phyloP scores from a whole-genome alignment of 2,888 invertebrate species.

The Oxycera nigricornis region DNA sequence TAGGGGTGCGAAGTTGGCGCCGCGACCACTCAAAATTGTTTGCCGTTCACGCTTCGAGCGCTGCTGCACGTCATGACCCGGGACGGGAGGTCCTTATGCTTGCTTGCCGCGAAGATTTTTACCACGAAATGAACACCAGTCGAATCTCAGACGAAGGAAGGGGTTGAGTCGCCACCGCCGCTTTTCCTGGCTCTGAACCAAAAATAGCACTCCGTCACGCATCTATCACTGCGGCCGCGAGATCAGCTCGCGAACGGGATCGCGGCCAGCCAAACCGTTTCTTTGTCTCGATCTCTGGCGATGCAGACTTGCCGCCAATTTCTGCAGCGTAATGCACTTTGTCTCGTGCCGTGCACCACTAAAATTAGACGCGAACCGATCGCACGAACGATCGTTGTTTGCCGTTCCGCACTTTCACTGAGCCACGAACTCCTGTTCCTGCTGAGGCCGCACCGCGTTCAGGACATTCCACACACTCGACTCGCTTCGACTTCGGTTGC shows the following conservation, averaged over 20 bases:
- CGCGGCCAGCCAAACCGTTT: slow-evolving; percentile 10
- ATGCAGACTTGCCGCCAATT: slow-evolving; percentile 17
- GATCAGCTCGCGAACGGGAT: neutral
- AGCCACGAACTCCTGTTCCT: no score
- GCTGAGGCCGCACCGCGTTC: neutral
- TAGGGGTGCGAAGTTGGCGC: neutral
- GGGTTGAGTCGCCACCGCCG: slow-evolving; percentile 25
- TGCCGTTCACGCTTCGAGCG: no score
- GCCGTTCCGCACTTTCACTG: neutral
- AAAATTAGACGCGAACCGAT: slow-evolving; percentile 4
- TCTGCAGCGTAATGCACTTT: slow-evolving; percentile 38
- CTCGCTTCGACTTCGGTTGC: neutral
- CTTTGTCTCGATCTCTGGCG: slow-evolving; percentile 17
- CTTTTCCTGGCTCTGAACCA: slow-evolving; percentile 35
- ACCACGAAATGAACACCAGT: neutral
- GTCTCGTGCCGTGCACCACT: slow-evolving; percentile 5
- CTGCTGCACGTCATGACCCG: no score
- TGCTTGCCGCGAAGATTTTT: neutral
- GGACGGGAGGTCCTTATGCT: neutral
- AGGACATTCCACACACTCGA: neutral
- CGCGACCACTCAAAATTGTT: no score
- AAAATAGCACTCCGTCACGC: slow-evolving; percentile 43
- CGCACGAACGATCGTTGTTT: neutral
- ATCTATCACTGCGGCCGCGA: slow-evolving; percentile 38
- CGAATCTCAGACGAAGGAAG: neutral